These are phyloP conservation scores for Scaptomyza graminum DNA, from an alignment of 1,140 invertebrate species.

Conservation along the genomic window DNA sequence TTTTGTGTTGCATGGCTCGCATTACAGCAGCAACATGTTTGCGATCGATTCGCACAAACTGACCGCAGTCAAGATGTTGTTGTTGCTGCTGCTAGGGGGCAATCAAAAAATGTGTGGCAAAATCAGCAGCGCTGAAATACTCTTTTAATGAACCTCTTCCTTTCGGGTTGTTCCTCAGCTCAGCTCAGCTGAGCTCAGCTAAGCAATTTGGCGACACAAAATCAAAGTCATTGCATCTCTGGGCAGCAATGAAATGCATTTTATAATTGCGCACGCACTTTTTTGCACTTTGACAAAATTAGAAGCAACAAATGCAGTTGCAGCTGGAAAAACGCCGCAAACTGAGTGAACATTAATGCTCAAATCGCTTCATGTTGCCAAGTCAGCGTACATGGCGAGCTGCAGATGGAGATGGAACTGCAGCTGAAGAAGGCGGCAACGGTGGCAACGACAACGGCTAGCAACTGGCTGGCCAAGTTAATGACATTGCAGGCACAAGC, in stretches of 20 bases:
- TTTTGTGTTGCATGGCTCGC: constrained; percentile 40
- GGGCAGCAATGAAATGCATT: constrained; percentile 63
- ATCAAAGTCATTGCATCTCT: constrained; percentile 74
- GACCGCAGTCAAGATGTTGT: constrained; percentile 50
- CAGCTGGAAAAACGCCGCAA: constrained; percentile 27
- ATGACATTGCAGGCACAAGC: constrained; percentile 69
- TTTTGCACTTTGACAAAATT: constrained; percentile 73
- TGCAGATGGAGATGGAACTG: constrained; percentile 25
- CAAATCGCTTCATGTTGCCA: constrained; percentile 81
- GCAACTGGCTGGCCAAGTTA: constrained; percentile 62
- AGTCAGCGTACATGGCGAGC: constrained; percentile 60
- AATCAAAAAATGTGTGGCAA: constrained; percentile 80
- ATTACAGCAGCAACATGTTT: constrained; percentile 60
- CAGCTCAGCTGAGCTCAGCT: constrained; percentile 1
- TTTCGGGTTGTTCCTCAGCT: constrained; percentile 46
- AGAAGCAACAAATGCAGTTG: constrained; percentile 50
- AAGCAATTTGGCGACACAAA: constrained; percentile 78
- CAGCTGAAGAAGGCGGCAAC: constrained; percentile 38
- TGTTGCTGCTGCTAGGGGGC: constrained; percentile 46
- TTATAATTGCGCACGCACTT: constrained; percentile 80
- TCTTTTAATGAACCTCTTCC: constrained; percentile 81
- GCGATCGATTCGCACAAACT: constrained; percentile 58
- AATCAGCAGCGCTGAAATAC: constrained; percentile 74
- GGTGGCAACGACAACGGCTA: not conserved
- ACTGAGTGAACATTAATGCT: constrained; percentile 78